These are phyloP conservation scores for Micrasema longulum DNA, from an alignment of 1,140 invertebrate genomes.

Conservation along the genomic window DNA sequence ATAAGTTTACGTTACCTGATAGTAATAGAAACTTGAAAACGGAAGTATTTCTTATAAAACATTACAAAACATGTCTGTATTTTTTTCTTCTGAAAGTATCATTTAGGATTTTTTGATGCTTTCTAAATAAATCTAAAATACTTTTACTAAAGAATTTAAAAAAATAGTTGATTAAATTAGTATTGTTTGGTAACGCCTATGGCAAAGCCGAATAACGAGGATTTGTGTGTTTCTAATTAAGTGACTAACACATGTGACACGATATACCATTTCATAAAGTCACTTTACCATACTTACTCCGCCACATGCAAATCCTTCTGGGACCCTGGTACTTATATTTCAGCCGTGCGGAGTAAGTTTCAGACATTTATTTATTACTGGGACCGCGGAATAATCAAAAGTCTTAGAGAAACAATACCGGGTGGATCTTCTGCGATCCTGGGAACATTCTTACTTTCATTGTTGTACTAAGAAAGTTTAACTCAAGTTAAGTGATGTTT, in stretches of 20 bases:
- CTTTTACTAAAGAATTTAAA: too few species aligned
- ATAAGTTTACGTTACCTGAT: too few species aligned
- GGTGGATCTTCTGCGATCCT: not conserved
- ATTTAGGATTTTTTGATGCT: too few species aligned
- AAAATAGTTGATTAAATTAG: too few species aligned
- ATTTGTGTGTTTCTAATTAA: constrained; percentile 56
- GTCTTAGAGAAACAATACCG: constrained; percentile 29
- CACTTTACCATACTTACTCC: constrained; percentile 42
- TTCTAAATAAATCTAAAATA: too few species aligned
- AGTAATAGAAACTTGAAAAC: too few species aligned
- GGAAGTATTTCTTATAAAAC: too few species aligned
- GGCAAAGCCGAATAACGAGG: constrained; percentile 25
- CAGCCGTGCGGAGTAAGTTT: constrained; percentile 33
- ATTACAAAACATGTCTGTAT: too few species aligned
- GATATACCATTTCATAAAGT: constrained; percentile 46
- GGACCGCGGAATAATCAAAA: constrained; percentile 27
- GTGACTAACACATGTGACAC: constrained; percentile 54
- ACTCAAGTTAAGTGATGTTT: too few species aligned
- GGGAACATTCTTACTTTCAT: not conserved
- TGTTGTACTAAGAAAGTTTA: too few species aligned
- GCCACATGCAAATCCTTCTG: constrained; percentile 12
- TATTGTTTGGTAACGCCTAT: constrained; percentile 8
- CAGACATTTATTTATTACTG: constrained; percentile 43
- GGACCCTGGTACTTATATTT: constrained; percentile 30
- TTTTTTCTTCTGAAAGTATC: too few species aligned